Percentiles rank a stretch among this genome's conserved stretches.
phyloP scores from a whole-genome alignment of 2,113 vertebrate species.

The Panthera uncia region DNA sequence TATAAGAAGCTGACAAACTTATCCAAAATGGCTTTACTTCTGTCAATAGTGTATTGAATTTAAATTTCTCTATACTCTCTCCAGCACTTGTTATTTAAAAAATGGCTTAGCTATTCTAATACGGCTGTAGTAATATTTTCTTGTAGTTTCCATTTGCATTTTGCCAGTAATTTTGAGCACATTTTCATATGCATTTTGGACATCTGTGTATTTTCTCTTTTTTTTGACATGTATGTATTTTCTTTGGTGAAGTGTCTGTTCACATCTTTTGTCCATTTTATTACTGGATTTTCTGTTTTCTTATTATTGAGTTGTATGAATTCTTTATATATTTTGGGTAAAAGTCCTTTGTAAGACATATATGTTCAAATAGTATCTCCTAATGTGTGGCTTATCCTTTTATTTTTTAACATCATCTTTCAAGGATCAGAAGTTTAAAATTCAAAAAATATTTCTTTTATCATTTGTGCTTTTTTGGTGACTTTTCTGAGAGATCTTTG shows the following conservation, averaged over 20 bases:
- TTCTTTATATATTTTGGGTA: neutral
- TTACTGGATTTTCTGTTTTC: neutral
- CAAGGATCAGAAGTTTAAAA: slow-evolving; percentile 8
- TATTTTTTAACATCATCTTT: neutral
- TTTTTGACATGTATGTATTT: neutral
- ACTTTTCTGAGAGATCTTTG: neutral
- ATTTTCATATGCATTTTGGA: neutral
- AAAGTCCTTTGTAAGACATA: neutral
- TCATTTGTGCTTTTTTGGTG: neutral
- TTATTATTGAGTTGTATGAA: neutral
- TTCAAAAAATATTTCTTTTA: neutral
- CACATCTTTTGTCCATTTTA: neutral
- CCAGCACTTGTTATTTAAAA: neutral
- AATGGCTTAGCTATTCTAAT: neutral
- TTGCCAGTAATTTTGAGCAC: neutral
- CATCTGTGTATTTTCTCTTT: neutral
- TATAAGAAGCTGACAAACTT: neutral
- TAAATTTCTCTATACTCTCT: neutral
- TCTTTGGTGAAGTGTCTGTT: neutral
- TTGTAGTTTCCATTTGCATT: neutral
- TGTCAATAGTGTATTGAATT: neutral
- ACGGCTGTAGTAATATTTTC: neutral
- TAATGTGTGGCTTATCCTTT: neutral
- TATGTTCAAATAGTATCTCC: neutral
- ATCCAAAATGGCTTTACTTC: neutral